Evolutionary conservation across 2,113 vertebrate genomes (phyloP).

Genomic region (Sander lucioperca): DNA sequence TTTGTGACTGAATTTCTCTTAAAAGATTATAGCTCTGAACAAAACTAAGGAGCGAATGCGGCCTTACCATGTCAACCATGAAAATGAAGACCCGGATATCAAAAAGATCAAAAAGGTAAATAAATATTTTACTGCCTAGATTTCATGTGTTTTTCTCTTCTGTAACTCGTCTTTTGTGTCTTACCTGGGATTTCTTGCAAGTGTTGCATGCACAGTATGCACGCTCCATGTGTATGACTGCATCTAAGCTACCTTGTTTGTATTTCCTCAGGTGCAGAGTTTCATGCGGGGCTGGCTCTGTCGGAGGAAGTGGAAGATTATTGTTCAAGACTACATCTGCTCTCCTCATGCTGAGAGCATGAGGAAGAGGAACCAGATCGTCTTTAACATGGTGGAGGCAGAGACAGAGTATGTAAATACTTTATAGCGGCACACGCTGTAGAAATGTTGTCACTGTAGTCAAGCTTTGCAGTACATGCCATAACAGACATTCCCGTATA

Average conservation of each 20-base stretch:
- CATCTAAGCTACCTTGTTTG: conserved; percentile 7
- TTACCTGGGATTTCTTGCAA: not conserved
- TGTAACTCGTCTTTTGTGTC: not conserved
- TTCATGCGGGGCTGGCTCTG: conserved; percentile 99
- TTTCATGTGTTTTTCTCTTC: not conserved
- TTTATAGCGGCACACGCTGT: not conserved
- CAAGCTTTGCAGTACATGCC: not conserved
- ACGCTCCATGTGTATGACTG: not conserved
- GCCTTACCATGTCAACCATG: conserved; percentile 92
- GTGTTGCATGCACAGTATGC: not conserved
- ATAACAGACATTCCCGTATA: not conserved
- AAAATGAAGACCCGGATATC: conserved; percentile 97
- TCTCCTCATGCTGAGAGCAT: conserved; percentile 99
- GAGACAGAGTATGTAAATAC: conserved; percentile 90
- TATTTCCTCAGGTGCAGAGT: conserved; percentile 91
- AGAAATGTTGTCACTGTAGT: conserved; percentile 1
- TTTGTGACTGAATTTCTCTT: conserved; percentile 39
- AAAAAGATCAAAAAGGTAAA: conserved; percentile 99
- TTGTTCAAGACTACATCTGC: conserved; percentile 99
- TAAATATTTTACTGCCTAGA: not conserved
- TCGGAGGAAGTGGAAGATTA: conserved; percentile 98
- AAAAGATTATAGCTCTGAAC: conserved; percentile 95
- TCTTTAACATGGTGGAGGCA: conserved; percentile 99
- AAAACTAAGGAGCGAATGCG: conserved; percentile 99
- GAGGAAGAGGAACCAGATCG: conserved; percentile 98